Base-by-base conservation (phyloP, 2,888 invertebrate species). In the Hydroisotoma schaefferi region DNA sequence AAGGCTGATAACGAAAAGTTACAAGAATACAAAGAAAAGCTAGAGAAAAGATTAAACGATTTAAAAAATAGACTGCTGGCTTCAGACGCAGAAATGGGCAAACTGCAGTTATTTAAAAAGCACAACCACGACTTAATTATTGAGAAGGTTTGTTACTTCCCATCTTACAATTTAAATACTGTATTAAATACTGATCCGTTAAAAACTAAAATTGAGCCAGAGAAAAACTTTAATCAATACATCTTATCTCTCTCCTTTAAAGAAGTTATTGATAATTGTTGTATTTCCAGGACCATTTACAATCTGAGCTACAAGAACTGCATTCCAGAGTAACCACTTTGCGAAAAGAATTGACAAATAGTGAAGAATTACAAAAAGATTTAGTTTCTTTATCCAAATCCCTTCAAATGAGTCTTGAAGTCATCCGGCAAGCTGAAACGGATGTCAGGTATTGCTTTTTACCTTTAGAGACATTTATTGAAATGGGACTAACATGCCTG, bases 291-390 rank as follows among this genome's bases (percentile, higher is more conserved):
- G 80, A 78, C 75, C 76, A 77, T 58, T 71, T 80, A 25, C 81
- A 82, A 66, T 77, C 78, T 57, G 78, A 79, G 51, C 81, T 82
- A 65, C 75, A 75, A 33, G 88, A 89, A 76, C 78, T 88, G 69
- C 84, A 85, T 71, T 79, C 81, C 23, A 83, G 87, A 74, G 84
- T 91, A 53, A 82, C 83, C 49, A 86, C 87, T 63, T 81, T 94
- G 61, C 91, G 94, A 77, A 88, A 87, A 74, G 93, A 94, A 74
- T 79, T 95, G 61, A 90, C 93, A 76, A 95, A 89, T 75, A 92
- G 93, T 75, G 98, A 98, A 81, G 87, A 88, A 69, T 95, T 98
- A 67, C 98, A 98, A 78, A 90, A 94, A 78, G 98, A 99, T 82
- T 97, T 99, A 78, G 98, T 99, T 58, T 84, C 90, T 65, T 82